These are phyloP conservation scores for Channa argus DNA, from an alignment of 2,113 vertebrate genomes.

Conservation along the genomic window DNA sequence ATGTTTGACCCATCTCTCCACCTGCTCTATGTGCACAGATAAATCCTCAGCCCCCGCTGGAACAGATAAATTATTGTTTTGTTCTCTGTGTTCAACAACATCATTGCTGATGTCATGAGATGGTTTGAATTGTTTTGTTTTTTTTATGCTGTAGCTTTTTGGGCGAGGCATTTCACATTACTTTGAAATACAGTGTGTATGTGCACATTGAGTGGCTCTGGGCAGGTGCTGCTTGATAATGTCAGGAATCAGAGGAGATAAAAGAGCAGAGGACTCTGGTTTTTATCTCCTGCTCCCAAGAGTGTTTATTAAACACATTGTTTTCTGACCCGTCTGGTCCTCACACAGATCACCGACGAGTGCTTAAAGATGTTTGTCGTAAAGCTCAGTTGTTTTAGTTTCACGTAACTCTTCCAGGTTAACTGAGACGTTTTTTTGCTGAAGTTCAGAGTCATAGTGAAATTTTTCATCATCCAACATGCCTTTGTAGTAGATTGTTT, in stretches of 20 bases:
- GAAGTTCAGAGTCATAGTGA: conserved; percentile 38
- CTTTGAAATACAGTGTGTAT: conserved; percentile 68
- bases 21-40: conserved; percentile 71
- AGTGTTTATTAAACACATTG: conserved; percentile 57
- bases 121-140: conserved; percentile 65
- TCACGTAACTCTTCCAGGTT: conserved; percentile 15
- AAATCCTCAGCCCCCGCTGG: conserved; percentile 65
- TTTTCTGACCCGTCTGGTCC: conserved; percentile 49
- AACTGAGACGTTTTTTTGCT: conserved; percentile 18
- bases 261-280: conserved; percentile 58
- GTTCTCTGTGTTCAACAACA: conserved; percentile 71
- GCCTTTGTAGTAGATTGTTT: conserved; percentile 2
- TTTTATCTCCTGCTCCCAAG: conserved; percentile 49
- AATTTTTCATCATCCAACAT: conserved; percentile 21
- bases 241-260: conserved; percentile 67
- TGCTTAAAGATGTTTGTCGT: conserved; percentile 22
- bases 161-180: conserved; percentile 42
- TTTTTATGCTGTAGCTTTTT: conserved; percentile 32
- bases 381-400: conserved; percentile 20
- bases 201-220: conserved; percentile 55
- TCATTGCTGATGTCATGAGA: conserved; percentile 71
- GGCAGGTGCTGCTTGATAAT: conserved; percentile 72
- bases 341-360: conserved; percentile 1
- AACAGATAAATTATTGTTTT: conserved; percentile 69
- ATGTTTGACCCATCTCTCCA: conserved; percentile 76